Evolutionary conservation across 53 echinoderm and acorn worm species (phyloP).

Genomic region (Arbacia lixula): DNA sequence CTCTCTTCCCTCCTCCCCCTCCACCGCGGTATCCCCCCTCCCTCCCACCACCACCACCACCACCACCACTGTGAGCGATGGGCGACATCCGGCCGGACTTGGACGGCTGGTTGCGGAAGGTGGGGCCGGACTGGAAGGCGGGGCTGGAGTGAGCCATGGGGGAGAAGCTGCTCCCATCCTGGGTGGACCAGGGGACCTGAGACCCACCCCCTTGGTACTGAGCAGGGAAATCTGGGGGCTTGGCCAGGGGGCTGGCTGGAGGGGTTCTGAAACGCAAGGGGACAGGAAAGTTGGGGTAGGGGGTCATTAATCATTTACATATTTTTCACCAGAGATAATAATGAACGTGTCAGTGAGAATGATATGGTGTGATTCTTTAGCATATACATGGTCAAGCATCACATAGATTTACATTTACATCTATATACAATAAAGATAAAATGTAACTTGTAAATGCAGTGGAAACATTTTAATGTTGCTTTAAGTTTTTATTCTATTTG

Average conservation of each 20-base stretch:
- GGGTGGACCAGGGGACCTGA: conserved; percentile 64
- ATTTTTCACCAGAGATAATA: too few species aligned
- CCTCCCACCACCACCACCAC: conserved; percentile 10
- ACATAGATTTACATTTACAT: too few species aligned
- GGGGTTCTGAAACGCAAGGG: conserved; percentile 36
- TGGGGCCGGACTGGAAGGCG: conserved; percentile 65
- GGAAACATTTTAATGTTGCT: too few species aligned
- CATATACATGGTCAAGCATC: too few species aligned
- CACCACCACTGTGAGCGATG: neutral
- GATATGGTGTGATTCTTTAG: too few species aligned
- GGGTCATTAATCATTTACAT: too few species aligned
- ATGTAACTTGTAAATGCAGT: too few species aligned
- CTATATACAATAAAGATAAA: too few species aligned
- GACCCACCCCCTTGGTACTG: conserved; percentile 51
- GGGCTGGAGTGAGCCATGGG: conserved; percentile 94
- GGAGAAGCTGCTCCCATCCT: conserved; percentile 53
- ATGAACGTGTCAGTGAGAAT: too few species aligned
- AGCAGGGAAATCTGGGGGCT: neutral
- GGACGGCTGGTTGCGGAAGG: conserved; percentile 19
- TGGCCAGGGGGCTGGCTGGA: conserved; percentile 5
- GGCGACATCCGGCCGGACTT: conserved; percentile 4
- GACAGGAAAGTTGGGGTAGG: too few species aligned
- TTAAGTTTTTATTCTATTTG: too few species aligned
- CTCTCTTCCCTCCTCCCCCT: conserved; percentile 22
- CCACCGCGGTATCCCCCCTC: conserved; percentile 13